Percentiles rank a stretch among this genome's conserved stretches.
These are phyloP conservation scores for Salticus scenicus DNA, from an alignment of 2,888 invertebrate species.

Conservation along the genomic window DNA sequence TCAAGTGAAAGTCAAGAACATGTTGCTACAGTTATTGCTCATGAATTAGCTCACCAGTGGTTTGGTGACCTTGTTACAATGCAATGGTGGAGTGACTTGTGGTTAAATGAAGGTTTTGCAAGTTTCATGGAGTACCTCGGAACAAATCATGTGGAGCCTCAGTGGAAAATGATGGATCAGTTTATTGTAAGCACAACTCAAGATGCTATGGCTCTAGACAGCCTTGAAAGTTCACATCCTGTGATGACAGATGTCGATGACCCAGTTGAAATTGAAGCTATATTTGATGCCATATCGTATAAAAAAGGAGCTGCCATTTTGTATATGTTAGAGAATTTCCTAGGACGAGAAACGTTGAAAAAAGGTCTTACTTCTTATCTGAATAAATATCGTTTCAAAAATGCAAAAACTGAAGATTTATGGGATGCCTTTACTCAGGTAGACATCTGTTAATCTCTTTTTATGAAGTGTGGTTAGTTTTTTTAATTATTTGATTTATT, in stretches of 20 bases:
- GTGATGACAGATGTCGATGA: constrained; percentile 82
- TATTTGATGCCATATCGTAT: constrained; percentile 86
- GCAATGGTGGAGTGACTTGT: constrained; percentile 80
- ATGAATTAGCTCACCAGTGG: constrained; percentile 85
- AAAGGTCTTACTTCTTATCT: constrained; percentile 81
- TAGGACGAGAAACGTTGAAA: constrained; percentile 81
- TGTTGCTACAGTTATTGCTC: constrained; percentile 82
- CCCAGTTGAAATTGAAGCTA: constrained; percentile 83
- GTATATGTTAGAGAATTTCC: constrained; percentile 83
- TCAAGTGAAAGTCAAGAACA: constrained; percentile 82
- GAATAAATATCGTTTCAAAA: constrained; percentile 82
- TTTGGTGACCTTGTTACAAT: constrained; percentile 72
- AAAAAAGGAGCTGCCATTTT: constrained; percentile 85
- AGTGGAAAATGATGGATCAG: constrained; percentile 85
- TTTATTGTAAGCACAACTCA: constrained; percentile 83
- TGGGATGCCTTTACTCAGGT: constrained; percentile 85
- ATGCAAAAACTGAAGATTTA: constrained; percentile 86
- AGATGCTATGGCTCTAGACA: constrained; percentile 82
- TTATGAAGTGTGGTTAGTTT: no score
- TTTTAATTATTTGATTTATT: no score
- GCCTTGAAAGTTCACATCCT: constrained; percentile 83
- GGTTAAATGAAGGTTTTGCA: constrained; percentile 84
- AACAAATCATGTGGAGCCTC: constrained; percentile 80
- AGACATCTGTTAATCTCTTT: neutral
- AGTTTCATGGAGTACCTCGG: constrained; percentile 83